Percentiles rank a stretch among this genome's conserved stretches.
Conservation (phyloP, 2,113 vertebrate genomes). For the Arenaria interpres region DNA sequence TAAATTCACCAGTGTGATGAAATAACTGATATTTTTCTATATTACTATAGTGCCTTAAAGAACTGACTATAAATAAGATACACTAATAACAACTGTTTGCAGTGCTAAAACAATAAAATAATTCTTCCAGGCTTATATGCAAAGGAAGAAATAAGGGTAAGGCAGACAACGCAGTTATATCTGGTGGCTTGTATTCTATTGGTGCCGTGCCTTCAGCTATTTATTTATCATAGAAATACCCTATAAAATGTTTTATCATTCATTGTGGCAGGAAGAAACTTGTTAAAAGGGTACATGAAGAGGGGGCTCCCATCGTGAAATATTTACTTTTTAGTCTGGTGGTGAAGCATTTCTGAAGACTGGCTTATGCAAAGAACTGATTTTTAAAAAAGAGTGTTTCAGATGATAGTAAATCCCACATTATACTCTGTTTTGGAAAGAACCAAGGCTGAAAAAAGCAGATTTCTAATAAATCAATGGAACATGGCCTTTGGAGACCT, state of each 20-base stretch:
- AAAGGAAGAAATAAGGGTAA: slow-evolving; percentile 63
- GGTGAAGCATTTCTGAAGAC: slow-evolving; percentile 58
- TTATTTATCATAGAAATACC: slow-evolving; percentile 57
- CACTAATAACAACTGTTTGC: slow-evolving; percentile 80
- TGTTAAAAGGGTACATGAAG: slow-evolving; percentile 62
- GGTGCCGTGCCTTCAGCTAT: slow-evolving; percentile 33
- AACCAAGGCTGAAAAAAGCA: slow-evolving; percentile 69
- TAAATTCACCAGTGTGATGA: slow-evolving; percentile 84
- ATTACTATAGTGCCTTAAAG: slow-evolving; percentile 79
- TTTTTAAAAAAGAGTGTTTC: slow-evolving; percentile 31
- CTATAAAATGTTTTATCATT: slow-evolving; percentile 57
- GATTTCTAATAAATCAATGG: slow-evolving; percentile 89
- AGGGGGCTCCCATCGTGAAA: slow-evolving; percentile 40
- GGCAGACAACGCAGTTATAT: slow-evolving; percentile 35
- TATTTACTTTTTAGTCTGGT: slow-evolving; percentile 69
- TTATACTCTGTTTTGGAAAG: slow-evolving; percentile 63
- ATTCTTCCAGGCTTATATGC: slow-evolving; percentile 75
- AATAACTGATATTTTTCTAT: slow-evolving; percentile 83
- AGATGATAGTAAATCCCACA: slow-evolving; percentile 46
- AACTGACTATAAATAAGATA: slow-evolving; percentile 79
- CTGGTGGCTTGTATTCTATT: slow-evolving; percentile 53
- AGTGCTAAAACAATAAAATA: slow-evolving; percentile 75
- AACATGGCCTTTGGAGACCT: slow-evolving; percentile 81
- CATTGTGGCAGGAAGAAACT: slow-evolving; percentile 40
- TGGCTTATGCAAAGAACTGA: slow-evolving; percentile 36